Percentiles rank a stretch among this genome's conserved stretches.
Conservation (phyloP, 2,113 vertebrate species). For the Nematolebias whitei region DNA sequence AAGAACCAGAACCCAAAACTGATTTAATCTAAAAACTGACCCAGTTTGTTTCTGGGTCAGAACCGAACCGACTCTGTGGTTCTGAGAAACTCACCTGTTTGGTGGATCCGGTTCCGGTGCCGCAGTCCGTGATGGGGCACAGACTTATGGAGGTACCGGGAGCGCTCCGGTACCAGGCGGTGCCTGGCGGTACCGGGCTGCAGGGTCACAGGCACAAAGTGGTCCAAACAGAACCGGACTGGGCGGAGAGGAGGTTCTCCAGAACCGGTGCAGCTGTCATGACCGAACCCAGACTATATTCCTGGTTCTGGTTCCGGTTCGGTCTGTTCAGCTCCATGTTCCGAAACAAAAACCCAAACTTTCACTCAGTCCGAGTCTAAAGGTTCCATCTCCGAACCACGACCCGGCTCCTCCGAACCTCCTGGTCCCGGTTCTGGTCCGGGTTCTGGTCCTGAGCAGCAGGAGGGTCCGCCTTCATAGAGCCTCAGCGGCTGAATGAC, state of each 20-base stretch:
- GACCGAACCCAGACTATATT: conserved; percentile 2
- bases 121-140: conserved; percentile 36
- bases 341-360: conserved; percentile 17
- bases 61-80: background rate
- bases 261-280: conserved; percentile 48
- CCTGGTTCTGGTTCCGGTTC: background rate
- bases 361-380: conserved; percentile 36
- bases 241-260: conserved; percentile 7
- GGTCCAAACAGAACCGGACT: conserved; percentile 12
- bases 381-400: conserved; percentile 38
- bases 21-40: no score
- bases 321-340: conserved; percentile 22
- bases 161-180: conserved; percentile 23
- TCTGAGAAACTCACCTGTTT: conserved; percentile 49
- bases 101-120: background rate
- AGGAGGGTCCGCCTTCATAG: conserved; percentile 1
- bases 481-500: conserved; percentile 27
- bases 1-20: no score
- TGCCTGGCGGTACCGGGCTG: background rate
- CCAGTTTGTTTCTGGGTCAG: no score
- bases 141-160: background rate
- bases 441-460: background rate
- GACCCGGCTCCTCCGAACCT: conserved; percentile 9
- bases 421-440: background rate
- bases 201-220: conserved; percentile 10